Conservation (phyloP, 1,140 invertebrate species). For the Araneus ventricosus region DNA sequence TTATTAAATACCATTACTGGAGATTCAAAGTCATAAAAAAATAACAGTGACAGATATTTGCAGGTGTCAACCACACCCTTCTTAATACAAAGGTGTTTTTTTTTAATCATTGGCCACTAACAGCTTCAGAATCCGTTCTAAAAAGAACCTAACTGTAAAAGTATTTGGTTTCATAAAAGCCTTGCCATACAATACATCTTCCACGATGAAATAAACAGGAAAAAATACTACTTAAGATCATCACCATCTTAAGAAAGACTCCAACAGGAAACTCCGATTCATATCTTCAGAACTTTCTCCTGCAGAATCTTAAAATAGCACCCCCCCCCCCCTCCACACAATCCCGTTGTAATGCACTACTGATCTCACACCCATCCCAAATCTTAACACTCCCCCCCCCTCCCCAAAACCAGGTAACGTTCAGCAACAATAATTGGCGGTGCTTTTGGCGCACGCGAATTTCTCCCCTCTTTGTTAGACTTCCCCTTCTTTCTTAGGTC, state of each 20-base stretch:
- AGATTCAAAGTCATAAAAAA: no score
- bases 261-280: neutral
- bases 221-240: neutral
- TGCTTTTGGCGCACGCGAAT: neutral
- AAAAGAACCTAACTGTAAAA: neutral
- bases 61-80: no score
- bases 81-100: neutral
- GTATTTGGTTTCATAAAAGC: neutral
- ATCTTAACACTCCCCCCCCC: neutral
- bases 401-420: neutral
- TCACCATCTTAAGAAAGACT: neutral
- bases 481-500: conserved; percentile 21
- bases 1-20: no score
- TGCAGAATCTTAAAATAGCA: neutral
- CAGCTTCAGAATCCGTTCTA: neutral
- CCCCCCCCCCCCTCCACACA: neutral
- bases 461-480: neutral
- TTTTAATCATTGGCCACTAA: no score
- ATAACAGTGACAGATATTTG: no score
- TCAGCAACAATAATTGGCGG: conserved; percentile 18
- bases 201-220: neutral
- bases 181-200: neutral
- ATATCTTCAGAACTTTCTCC: neutral
- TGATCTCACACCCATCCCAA: conserved; percentile 15
- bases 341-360: neutral